Evolutionary conservation across 2,797 vertebrate genomes (phyloP), one percentile per base, ranked within the genome.

Genomic region (Ispidina picta): DNA sequence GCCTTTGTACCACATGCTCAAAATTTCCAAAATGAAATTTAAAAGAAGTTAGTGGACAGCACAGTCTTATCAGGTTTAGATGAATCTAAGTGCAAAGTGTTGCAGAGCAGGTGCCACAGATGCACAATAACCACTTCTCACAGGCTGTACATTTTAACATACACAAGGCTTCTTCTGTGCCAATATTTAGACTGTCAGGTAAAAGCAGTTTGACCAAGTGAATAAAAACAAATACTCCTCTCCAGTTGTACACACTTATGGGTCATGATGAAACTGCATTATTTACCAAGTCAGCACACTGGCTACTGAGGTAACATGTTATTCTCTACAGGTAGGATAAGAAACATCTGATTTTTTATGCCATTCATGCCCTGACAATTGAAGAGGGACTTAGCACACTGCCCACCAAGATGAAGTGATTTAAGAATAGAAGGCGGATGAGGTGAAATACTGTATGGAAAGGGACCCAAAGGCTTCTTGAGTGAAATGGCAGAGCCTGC

Each of bases 21-120:
- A 77, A 89, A 95, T 91, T 93, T 95, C 76, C 95, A 96, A 96
- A 96, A 92, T 52, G 93, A 97, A 94, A 93, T 88, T 80, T 46
- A 71, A 12, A 84, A 70, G 55, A 59, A 79, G 39, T 91, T 66
- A 85, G 73, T 10, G 12, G 75, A 95, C 59, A 93, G 83, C 77
- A 76, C 55, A 76, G 86, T 66, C 81, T 71, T 76, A 71, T 16
- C 58, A 66, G 64, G 88, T 77, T 90, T 81, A 93, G 86, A 84
- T 64, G 77, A 88, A 85, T 82, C 82, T 8, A 58, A 86, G 75
- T 86, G 84, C 88, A 75, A 88, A 93, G 78, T 88, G 80, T 26
- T 56, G 48, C 26, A 59, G 69, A 77, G 87, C 69, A 73, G 62
- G 75, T 94, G 92, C 82, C 82, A 93, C 63, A 58, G 74, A 90